Evolutionary conservation across 2,113 vertebrate species (phyloP).

Genomic region (Leptobrachium leishanense): DNA sequence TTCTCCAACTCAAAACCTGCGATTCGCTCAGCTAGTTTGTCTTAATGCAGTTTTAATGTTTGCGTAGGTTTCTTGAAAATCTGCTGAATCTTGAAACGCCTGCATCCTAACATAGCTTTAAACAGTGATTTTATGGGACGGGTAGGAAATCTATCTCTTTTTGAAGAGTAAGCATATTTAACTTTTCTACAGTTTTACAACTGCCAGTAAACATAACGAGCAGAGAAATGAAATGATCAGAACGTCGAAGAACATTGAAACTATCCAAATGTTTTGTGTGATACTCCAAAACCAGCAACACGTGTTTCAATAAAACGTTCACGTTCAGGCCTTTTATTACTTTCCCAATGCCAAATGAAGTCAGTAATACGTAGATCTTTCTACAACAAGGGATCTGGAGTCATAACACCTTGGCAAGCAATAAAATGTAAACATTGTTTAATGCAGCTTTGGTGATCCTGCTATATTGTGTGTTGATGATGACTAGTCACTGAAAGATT

Average conservation of each 20-base stretch:
- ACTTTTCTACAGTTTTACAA: constrained; percentile 38
- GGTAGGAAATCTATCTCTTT: constrained; percentile 37
- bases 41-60: constrained; percentile 22
- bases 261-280: neutral
- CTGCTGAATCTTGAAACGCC: constrained; percentile 30
- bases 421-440: neutral
- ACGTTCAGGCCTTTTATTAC: constrained; percentile 26
- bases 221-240: constrained; percentile 12
- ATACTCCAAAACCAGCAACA: constrained; percentile 22
- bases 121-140: constrained; percentile 38
- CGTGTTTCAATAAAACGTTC: constrained; percentile 13
- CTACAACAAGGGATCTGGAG: constrained; percentile 11
- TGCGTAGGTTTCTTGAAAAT: constrained; percentile 31
- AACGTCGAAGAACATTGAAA: neutral
- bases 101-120: constrained; percentile 24
- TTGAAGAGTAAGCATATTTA: constrained; percentile 42
- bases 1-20: neutral
- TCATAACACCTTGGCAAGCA: neutral
- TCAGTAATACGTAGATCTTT: constrained; percentile 2
- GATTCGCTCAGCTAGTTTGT: constrained; percentile 3
- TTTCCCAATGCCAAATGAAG: constrained; percentile 21
- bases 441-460: neutral
- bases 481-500: neutral
- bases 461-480: constrained; percentile 11
- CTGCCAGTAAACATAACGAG: constrained; percentile 40